phyloP scores from a whole-genome alignment of 2,888 invertebrate species.

The Scrobipalpa atriplicella region DNA sequence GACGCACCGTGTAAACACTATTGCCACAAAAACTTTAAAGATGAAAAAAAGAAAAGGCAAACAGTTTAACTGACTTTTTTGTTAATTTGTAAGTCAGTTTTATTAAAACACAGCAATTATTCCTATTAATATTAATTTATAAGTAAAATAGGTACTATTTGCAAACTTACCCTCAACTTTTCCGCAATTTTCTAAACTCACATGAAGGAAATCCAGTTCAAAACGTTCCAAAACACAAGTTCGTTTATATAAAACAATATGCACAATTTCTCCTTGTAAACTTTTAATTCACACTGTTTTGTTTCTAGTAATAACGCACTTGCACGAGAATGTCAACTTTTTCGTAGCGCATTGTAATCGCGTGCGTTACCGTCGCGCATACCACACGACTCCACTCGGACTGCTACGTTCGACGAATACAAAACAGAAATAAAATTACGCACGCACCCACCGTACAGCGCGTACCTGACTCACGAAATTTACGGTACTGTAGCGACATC shows the following conservation, averaged over 20 bases:
- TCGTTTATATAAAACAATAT: constrained; percentile 55
- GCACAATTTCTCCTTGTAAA: constrained; percentile 61
- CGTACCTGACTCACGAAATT: constrained; percentile 39
- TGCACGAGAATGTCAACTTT: constrained; percentile 66
- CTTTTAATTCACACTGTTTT: constrained; percentile 70
- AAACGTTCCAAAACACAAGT: constrained; percentile 50
- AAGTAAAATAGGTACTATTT: background rate
- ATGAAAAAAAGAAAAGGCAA: constrained; percentile 9
- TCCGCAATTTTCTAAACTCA: constrained; percentile 14
- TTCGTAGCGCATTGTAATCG: constrained; percentile 66
- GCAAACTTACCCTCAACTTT: constrained; percentile 57
- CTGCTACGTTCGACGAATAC: constrained; percentile 74
- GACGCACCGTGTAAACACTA: constrained; percentile 46
- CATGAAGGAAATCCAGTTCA: constrained; percentile 53
- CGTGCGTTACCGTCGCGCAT: constrained; percentile 61
- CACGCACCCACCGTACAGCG: background rate
- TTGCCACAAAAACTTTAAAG: background rate
- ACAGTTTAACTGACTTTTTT: background rate
- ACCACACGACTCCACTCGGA: constrained; percentile 60
- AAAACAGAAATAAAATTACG: constrained; percentile 61
- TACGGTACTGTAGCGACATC: constrained; percentile 42
- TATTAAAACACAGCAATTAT: background rate
- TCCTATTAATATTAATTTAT: background rate
- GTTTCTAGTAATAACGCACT: constrained; percentile 58
- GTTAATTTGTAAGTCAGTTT: background rate